phyloP scores from a whole-genome alignment of 1,140 invertebrate genomes.

The Heliconius congener region DNA sequence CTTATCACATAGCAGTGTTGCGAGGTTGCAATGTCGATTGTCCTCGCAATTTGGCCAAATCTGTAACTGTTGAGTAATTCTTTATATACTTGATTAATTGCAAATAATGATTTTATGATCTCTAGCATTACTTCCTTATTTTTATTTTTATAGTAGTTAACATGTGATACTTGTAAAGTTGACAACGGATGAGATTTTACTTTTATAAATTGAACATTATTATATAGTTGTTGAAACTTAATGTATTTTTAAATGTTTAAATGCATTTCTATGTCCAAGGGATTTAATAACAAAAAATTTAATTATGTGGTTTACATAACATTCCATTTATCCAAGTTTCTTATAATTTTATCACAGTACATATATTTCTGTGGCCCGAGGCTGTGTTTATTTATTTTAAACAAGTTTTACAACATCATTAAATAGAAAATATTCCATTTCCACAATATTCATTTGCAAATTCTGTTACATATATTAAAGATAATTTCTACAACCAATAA shows the following conservation, averaged over 20 bases:
- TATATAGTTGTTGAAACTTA: not conserved
- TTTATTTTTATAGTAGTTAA: not conserved
- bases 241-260: slow-evolving; percentile 4
- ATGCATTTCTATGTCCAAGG: not conserved
- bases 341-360: not conserved
- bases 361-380: not conserved
- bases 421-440: not conserved
- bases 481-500: no score
- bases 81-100: not conserved
- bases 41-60: slow-evolving; percentile 98
- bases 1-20: slow-evolving; percentile 98
- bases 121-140: not conserved
- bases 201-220: not conserved
- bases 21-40: slow-evolving; percentile 98
- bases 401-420: not conserved
- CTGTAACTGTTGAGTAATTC: slow-evolving; percentile 97
- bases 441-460: no score
- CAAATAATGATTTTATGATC: not conserved
- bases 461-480: no score
- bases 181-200: not conserved
- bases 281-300: not conserved
- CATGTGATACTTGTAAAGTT: slow-evolving; percentile 10
- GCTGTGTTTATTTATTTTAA: not conserved
- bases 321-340: not conserved
- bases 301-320: slow-evolving; percentile 1